Conservation (phyloP, 1,140 invertebrate genomes). For the Philaenus spumarius region DNA sequence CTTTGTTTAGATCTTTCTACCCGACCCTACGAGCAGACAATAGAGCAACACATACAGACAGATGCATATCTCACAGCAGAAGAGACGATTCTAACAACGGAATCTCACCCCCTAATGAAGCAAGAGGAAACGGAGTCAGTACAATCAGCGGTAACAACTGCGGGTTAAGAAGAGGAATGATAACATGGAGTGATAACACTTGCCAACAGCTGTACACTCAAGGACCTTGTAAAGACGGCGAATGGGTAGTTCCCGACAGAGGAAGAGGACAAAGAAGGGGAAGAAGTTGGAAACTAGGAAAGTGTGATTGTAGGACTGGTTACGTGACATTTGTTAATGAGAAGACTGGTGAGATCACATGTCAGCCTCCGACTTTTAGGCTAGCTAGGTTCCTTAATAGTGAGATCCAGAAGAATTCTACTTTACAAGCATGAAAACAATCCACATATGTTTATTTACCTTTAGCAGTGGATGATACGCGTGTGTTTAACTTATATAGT, state of each 20-base stretch:
- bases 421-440: too few relatives aligned
- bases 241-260: slow-evolving; percentile 59
- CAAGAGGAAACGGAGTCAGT: too few relatives aligned
- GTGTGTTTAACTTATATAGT: too few relatives aligned
- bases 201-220: slow-evolving; percentile 30
- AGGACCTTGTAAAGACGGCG: slow-evolving; percentile 58
- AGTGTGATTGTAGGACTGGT: slow-evolving; percentile 65
- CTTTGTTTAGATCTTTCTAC: slow-evolving; percentile 19
- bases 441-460: too few relatives aligned
- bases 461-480: too few relatives aligned
- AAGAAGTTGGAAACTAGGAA: slow-evolving; percentile 30
- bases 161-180: slow-evolving; percentile 18
- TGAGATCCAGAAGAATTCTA: slow-evolving; percentile 15
- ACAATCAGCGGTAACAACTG: too few relatives aligned
- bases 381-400: slow-evolving; percentile 45
- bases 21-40: slow-evolving; percentile 5
- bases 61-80: slow-evolving; percentile 1
- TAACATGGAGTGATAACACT: slow-evolving; percentile 26
- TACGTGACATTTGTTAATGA: slow-evolving; percentile 39
- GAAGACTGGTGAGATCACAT: slow-evolving; percentile 36
- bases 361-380: slow-evolving; percentile 42
- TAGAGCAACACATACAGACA: not conserved
- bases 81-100: not conserved
- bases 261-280: slow-evolving; percentile 33
- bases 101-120: too few relatives aligned